A percentile compares a stretch with the other conserved stretches of the same genome.
Conservation (phyloP, 2,888 invertebrate genomes). For the Augiades crinisus region DNA sequence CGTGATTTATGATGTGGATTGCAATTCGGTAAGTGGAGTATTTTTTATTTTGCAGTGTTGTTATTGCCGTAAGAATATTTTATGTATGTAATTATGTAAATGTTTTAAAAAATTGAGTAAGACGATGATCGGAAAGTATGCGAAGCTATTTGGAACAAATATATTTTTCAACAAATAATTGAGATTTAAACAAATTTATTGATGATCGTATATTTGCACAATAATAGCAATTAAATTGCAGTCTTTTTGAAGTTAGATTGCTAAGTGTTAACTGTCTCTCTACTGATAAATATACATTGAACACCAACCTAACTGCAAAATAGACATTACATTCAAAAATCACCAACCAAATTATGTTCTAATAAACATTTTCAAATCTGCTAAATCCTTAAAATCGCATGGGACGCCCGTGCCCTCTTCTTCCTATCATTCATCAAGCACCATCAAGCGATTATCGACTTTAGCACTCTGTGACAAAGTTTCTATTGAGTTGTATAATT, state of each 20-base stretch:
- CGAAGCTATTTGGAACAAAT: not conserved
- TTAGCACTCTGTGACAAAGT: slow-evolving; percentile 25
- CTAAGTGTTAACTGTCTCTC: no score
- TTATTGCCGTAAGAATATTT: not conserved
- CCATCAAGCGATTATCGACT: slow-evolving; percentile 27
- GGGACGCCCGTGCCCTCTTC: slow-evolving; percentile 44
- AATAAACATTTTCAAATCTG: slow-evolving; percentile 48
- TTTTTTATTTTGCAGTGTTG: not conserved
- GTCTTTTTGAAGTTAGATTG: no score
- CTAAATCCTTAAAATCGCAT: slow-evolving; percentile 62
- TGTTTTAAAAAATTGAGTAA: no score
- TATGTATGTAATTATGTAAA: not conserved
- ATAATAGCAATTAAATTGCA: no score
- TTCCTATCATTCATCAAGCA: slow-evolving; percentile 27
- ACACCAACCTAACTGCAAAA: no score
- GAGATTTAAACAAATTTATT: no score
- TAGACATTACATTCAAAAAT: not conserved
- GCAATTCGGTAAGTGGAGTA: slow-evolving; percentile 42
- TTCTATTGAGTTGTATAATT: slow-evolving; percentile 2
- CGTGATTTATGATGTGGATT: slow-evolving; percentile 62
- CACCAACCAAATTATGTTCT: slow-evolving; percentile 47
- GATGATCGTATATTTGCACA: no score
- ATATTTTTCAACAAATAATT: no score
- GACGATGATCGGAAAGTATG: not conserved
- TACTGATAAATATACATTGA: no score